Evolutionary conservation across 1,140 invertebrate genomes (phyloP).

Genomic region (Zaprionus capensis): DNA sequence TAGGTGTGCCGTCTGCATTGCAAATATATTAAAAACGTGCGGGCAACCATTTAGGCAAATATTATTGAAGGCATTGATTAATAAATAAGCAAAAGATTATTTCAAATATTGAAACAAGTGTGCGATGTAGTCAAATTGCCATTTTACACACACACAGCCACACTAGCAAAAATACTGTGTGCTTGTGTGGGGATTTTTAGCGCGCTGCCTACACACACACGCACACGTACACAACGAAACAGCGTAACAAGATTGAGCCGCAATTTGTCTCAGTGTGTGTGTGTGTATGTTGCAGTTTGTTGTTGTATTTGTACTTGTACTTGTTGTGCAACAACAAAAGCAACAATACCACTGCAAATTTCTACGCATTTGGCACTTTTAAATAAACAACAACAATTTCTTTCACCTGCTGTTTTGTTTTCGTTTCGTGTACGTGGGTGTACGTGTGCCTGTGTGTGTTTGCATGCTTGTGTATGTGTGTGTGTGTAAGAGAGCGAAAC

Average conservation of each 20-base stretch:
- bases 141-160: conserved; percentile 32
- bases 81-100: conserved; percentile 29
- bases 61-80: conserved; percentile 41
- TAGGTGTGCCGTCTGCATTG: conserved; percentile 45
- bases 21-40: conserved; percentile 22
- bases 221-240: conserved; percentile 33
- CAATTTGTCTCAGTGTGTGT: conserved; percentile 41
- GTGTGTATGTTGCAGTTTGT: conserved; percentile 22
- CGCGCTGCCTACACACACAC: conserved; percentile 24
- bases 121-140: conserved; percentile 43
- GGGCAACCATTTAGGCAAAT: conserved; percentile 36
- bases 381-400: conserved; percentile 28
- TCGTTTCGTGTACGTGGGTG: conserved; percentile 5
- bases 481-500: conserved; percentile 53
- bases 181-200: conserved; percentile 26
- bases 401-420: conserved; percentile 58
- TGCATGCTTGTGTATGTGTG: not conserved
- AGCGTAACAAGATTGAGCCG: conserved; percentile 66
- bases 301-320: conserved; percentile 36
- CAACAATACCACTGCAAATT: conserved; percentile 19
- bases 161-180: not conserved
- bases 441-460: conserved; percentile 9
- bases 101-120: conserved; percentile 69
- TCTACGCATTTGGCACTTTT: conserved; percentile 39
- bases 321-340: conserved; percentile 55